These are phyloP conservation scores for Euplexia lucipara DNA, from an alignment of 2,888 invertebrate species.

Conservation along the genomic window DNA sequence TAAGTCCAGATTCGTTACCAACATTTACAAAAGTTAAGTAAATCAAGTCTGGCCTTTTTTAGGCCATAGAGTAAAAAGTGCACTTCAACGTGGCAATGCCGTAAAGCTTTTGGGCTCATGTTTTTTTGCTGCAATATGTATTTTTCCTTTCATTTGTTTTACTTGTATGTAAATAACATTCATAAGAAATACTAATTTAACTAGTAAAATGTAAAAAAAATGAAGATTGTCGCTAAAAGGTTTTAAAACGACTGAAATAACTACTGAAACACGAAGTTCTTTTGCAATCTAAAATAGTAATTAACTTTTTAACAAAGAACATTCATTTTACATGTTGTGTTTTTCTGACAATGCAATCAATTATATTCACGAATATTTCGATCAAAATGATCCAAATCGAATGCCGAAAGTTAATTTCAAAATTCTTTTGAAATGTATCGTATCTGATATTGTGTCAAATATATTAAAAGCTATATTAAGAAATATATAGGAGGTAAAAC, in stretches of 20 bases:
- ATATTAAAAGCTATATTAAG: neutral
- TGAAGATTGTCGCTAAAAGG: neutral
- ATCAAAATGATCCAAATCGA: slow-evolving; percentile 21
- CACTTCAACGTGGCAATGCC: no score
- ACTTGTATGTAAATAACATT: no score
- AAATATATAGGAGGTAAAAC: no score
- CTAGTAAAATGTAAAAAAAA: no score
- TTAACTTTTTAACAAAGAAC: neutral
- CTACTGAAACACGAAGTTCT: neutral
- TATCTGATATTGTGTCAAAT: slow-evolving; percentile 22
- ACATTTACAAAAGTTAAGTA: no score
- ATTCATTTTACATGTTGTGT: slow-evolving; percentile 8
- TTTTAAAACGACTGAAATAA: neutral
- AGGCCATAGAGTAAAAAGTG: no score
- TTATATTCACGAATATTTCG: slow-evolving; percentile 31
- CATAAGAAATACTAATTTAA: no score
- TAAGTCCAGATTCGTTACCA: no score
- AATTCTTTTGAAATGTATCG: slow-evolving; percentile 34
- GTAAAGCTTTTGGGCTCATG: no score
- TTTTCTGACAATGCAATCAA: slow-evolving; percentile 20
- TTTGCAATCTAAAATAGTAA: neutral
- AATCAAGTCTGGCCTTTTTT: no score
- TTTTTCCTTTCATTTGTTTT: no score
- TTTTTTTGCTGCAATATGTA: no score
- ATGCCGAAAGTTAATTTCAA: slow-evolving; percentile 33